Evolutionary conservation across 2,888 invertebrate genomes (phyloP), one percentile per base, ranked within the genome.

Genomic region (Tryphoninae sp.): DNA sequence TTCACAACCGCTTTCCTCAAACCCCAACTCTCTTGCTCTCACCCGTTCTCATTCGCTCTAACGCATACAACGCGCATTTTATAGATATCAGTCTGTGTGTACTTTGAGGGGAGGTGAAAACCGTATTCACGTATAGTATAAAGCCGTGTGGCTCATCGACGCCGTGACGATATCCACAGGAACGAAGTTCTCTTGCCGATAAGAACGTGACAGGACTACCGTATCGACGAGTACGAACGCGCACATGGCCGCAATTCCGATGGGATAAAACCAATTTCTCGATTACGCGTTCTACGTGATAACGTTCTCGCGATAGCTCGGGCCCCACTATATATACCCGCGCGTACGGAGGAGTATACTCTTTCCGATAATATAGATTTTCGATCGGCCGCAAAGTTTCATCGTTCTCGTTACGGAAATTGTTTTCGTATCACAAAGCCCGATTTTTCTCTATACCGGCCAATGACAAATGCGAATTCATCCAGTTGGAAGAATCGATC

Each of bases 201-300:
- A 78, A 82, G 78, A 75, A 82, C 81, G 81, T 82, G 81, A 78
- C 81, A 62, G 71, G 78, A 82, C 78, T 82, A 65, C 62, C 55
- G 45, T 68, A 78, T 75, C 75, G 78, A 64, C 42, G 45, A 61
- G 59, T 68, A 49, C 42, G 33, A 6, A 13, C 55, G 53, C 69
- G 69, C 69, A 62, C 71, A 75, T 75, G 45, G 75, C 71, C 81
- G 71, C 78, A 71, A 75, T 82, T 82, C 75, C 61, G 71, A 71
- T 71, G 33, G 78, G 81, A 82, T 82, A 82, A 78, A 82, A 82
- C 81, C 81, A 78, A 82, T 82, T 82, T 82, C 78, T 72, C 81
- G 81, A 82, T 82, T 78, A 82, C 81, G 72, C 81, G 69, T 67
- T 82, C 75, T 78, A 82, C 81, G 81, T 82, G 81, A 82, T 82